Percentiles rank a stretch among this genome's conserved stretches.
These are phyloP conservation scores for Pipistrellus kuhlii DNA, from an alignment of 2,797 vertebrate species.

Conservation along the genomic window DNA sequence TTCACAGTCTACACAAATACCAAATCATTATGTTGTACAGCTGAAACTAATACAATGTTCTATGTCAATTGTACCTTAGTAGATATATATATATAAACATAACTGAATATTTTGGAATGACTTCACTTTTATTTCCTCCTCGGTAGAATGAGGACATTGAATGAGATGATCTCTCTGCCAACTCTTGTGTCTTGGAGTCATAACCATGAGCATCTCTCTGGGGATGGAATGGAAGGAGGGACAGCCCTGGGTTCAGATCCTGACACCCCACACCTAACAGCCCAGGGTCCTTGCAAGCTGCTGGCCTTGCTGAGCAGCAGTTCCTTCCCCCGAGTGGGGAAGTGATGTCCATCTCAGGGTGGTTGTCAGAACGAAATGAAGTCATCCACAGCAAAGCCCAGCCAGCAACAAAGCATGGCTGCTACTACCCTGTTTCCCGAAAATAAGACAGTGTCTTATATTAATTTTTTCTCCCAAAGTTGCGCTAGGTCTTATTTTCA, in stretches of 20 bases:
- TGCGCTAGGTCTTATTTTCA: no score
- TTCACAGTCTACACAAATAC: neutral
- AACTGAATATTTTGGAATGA: neutral
- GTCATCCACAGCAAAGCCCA: no score
- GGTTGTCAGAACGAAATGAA: neutral
- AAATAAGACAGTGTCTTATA: no score
- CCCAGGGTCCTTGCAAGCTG: neutral
- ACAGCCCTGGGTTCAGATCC: neutral
- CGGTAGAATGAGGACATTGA: neutral
- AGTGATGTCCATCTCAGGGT: accelerated
- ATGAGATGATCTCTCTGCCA: neutral
- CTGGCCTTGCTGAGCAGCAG: neutral
- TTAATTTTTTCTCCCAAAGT: no score
- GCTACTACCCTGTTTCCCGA: neutral
- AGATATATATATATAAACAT: neutral
- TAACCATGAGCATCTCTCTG: neutral
- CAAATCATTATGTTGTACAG: neutral
- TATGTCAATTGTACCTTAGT: neutral
- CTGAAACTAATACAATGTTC: neutral
- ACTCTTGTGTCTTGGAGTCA: neutral
- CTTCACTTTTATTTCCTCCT: neutral
- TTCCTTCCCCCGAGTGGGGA: neutral
- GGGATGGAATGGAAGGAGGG: neutral
- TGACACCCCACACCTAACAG: neutral
- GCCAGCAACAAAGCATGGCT: neutral